Percentiles rank a stretch among this genome's conserved stretches.
Conservation (phyloP, 2,113 vertebrate genomes). For the Pelmatolapia mariae region DNA sequence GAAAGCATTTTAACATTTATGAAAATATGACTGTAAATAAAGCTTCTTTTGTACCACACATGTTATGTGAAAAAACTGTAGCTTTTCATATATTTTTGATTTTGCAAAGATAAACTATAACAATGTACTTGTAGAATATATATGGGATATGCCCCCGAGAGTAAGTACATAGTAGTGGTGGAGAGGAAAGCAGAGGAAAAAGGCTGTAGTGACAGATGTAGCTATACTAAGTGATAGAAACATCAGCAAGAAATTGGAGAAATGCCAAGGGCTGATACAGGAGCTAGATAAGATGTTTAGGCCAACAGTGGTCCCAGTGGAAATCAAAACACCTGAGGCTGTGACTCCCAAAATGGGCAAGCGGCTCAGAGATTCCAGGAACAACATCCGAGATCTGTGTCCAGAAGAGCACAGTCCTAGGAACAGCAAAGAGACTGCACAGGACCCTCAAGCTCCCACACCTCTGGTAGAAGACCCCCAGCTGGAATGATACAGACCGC, state of each 20-base stretch:
- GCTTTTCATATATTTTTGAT: not conserved
- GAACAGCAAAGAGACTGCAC: not conserved
- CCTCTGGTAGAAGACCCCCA: too few relatives aligned
- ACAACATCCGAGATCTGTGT: not conserved
- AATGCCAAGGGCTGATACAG: not conserved
- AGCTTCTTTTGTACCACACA: fast-evolving
- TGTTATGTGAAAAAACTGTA: not conserved
- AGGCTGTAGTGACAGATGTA: not conserved
- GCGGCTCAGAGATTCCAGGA: not conserved
- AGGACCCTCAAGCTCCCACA: too few relatives aligned
- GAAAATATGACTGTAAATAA: not conserved
- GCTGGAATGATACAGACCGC: too few relatives aligned
- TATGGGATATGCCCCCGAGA: not conserved
- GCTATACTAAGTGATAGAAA: not conserved
- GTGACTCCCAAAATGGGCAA: not conserved
- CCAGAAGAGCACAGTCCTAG: not conserved
- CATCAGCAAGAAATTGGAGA: not conserved
- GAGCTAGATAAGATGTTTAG: not conserved
- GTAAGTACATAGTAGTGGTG: not conserved
- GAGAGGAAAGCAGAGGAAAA: not conserved
- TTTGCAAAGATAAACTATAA: not conserved
- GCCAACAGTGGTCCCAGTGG: not conserved
- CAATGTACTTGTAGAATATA: fast-evolving
- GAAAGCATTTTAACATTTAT: fast-evolving
- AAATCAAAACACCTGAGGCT: not conserved